Conservation (phyloP, 2,113 vertebrate genomes). For the Orycteropus afer region DNA sequence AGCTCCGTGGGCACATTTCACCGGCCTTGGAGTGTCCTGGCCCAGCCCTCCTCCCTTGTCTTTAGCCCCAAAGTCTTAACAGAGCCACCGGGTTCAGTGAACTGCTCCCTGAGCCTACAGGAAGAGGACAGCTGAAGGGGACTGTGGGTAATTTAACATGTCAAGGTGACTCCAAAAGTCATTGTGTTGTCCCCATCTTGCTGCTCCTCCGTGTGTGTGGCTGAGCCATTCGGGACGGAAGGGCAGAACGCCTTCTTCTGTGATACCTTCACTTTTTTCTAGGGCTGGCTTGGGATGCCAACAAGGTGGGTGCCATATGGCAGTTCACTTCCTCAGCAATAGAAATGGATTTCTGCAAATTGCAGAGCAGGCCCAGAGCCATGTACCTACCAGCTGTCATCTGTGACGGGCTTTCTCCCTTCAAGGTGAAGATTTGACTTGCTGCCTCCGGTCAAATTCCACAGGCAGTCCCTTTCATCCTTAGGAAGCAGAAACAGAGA, state of each 20-base stretch:
- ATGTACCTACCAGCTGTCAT: background rate
- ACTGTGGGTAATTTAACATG: rapidly evolving
- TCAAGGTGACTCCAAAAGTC: background rate
- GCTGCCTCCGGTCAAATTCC: slow-evolving; percentile 1
- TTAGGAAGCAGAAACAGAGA: background rate
- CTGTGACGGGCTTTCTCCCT: background rate
- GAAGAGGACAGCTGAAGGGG: background rate
- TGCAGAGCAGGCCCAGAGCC: background rate
- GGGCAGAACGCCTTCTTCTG: background rate
- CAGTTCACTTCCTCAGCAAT: background rate
- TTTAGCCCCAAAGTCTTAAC: background rate
- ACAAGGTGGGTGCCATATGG: slow-evolving; percentile 35
- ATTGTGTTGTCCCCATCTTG: background rate
- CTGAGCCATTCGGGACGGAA: background rate
- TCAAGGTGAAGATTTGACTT: slow-evolving; percentile 50
- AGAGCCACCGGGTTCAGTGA: background rate
- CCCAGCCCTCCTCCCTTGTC: background rate
- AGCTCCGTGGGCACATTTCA: background rate
- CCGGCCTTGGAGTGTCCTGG: background rate
- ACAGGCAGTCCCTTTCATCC: background rate
- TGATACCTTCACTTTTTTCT: background rate
- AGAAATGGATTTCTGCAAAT: background rate
- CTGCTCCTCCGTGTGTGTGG: background rate
- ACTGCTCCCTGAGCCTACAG: background rate
- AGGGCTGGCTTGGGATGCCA: background rate